A percentile compares a stretch with the other conserved stretches of the same genome.
Evolutionary conservation across 2,888 invertebrate genomes (phyloP).

Genomic region (Drosophila cognata): DNA sequence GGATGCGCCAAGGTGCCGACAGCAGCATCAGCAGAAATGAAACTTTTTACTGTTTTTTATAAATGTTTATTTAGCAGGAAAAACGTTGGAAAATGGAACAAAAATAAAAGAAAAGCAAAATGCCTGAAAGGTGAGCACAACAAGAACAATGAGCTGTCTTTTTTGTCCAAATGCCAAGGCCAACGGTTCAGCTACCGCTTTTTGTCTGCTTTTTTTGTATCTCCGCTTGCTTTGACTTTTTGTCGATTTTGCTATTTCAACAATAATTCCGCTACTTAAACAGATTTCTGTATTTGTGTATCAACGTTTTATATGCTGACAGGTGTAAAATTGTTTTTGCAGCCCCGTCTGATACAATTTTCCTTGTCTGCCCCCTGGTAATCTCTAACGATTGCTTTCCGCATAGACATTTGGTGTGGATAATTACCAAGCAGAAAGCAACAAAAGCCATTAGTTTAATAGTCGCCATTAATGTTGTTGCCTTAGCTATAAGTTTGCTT

Average conservation of each 20-base stretch:
- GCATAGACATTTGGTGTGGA: constrained; percentile 37
- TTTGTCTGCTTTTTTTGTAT: constrained; percentile 39
- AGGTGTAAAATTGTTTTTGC: constrained; percentile 75
- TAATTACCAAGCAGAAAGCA: constrained; percentile 63
- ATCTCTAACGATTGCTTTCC: constrained; percentile 23
- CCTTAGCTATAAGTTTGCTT: constrained; percentile 39
- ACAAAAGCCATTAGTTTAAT: constrained; percentile 74
- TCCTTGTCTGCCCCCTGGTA: constrained; percentile 5
- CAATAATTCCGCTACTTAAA: constrained; percentile 79
- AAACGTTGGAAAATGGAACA: constrained; percentile 8
- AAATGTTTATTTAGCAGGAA: constrained; percentile 76
- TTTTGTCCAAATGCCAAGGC: constrained; percentile 67
- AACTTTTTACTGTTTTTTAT: constrained; percentile 73
- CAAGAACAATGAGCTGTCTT: constrained; percentile 57
- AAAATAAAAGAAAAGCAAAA: constrained; percentile 35
- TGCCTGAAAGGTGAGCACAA: constrained; percentile 65
- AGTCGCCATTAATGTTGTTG: constrained; percentile 67
- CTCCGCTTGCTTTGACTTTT: constrained; percentile 26
- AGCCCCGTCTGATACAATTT: constrained; percentile 10
- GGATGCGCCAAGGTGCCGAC: constrained; percentile 37
- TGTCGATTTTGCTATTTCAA: constrained; percentile 53
- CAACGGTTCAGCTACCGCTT: constrained; percentile 33
- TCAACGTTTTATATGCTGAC: constrained; percentile 77
- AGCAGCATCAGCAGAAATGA: constrained; percentile 66
- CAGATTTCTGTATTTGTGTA: constrained; percentile 74